Evolutionary conservation across 2,797 vertebrate species (phyloP), one percentile per base, ranked within the genome.

Genomic region (Gorsachius magnificus): DNA sequence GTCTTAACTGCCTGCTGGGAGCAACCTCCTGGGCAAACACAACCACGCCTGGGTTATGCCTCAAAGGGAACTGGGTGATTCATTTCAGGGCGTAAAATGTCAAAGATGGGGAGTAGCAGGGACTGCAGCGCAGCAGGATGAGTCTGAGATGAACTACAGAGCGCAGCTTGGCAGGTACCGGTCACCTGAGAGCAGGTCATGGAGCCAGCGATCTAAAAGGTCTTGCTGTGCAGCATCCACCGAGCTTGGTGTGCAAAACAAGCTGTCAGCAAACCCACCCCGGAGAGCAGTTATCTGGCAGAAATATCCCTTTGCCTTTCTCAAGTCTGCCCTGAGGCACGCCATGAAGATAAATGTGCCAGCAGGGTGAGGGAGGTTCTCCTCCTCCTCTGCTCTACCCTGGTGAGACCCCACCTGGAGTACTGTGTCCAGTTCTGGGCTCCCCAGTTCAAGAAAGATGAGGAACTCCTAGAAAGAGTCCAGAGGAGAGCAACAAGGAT

Each of bases 11-110:
- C 56, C 41, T 56, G 28, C 10, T 65, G 41, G 54, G 65, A 86
- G n/a, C 29, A 43, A 82, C 36, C 66, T 79, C 50, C 63, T 54
- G 75, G 18, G 81, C 84, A 96, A 97, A 95, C 84, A 89, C 21
- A 91, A 60, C 96, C 96, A 87, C 96, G 45, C 95, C 94, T 91
- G 94, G 46, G 24, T 5, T 82, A 54, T 38, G 51, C 38, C 38
- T 74, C 14, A 21, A 64, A 79, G 6, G 14, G 35, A 89, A 28
- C 11, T 13, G 29, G 2, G 33, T 93, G 93, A 94, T 94, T 96
- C 69, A 95, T 86, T 93, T 60, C 53, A 86, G 45, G 41, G 61
- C 48, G 72, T 45, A 53, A 77, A 83, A 75, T 5, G 45, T 26
- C 77, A 85, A 4, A 63, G 11, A 20, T 2, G n/a, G 25, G 19